These are phyloP conservation scores for Anarrhichthys ocellatus DNA, from an alignment of 2,113 vertebrate genomes.

Conservation along the genomic window DNA sequence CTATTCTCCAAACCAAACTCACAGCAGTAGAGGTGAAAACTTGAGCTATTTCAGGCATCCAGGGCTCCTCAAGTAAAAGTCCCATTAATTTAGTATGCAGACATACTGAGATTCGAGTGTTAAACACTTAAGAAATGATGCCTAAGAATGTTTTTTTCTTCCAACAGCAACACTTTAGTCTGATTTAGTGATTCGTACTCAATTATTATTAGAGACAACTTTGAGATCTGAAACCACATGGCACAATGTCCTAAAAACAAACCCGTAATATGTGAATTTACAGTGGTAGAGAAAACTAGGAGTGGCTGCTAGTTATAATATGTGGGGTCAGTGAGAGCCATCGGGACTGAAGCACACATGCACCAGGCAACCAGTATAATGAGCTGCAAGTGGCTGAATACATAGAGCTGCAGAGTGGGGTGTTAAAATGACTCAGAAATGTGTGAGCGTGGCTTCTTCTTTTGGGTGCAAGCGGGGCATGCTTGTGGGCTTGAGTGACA, in stretches of 20 bases:
- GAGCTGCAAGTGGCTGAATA: slow-evolving; percentile 65
- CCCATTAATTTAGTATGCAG: not conserved
- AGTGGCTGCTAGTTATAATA: slow-evolving; percentile 56
- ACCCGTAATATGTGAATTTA: not conserved
- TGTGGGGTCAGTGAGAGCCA: slow-evolving; percentile 59
- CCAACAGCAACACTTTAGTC: not conserved
- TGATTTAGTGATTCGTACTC: not conserved
- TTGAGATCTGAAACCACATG: not conserved
- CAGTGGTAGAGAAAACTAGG: not conserved
- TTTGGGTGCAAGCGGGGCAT: slow-evolving; percentile 36
- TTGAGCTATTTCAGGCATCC: not conserved
- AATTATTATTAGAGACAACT: not conserved
- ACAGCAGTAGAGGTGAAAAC: not conserved
- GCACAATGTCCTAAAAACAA: not conserved
- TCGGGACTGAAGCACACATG: slow-evolving; percentile 38
- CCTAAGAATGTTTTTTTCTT: not conserved
- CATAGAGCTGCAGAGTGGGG: slow-evolving; percentile 29
- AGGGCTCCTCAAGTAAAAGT: not conserved
- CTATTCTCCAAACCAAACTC: not conserved
- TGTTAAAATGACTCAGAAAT: slow-evolving; percentile 55
- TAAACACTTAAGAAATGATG: not conserved
- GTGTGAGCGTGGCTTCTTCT: slow-evolving; percentile 34
- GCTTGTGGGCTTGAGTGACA: slow-evolving; percentile 32
- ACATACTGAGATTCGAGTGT: not conserved
- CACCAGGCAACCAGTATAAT: slow-evolving; percentile 59